Evolutionary conservation across 2,888 invertebrate species (phyloP), one percentile per base, ranked within the genome.

Genomic region (Pollenia griseotomentosa): DNA sequence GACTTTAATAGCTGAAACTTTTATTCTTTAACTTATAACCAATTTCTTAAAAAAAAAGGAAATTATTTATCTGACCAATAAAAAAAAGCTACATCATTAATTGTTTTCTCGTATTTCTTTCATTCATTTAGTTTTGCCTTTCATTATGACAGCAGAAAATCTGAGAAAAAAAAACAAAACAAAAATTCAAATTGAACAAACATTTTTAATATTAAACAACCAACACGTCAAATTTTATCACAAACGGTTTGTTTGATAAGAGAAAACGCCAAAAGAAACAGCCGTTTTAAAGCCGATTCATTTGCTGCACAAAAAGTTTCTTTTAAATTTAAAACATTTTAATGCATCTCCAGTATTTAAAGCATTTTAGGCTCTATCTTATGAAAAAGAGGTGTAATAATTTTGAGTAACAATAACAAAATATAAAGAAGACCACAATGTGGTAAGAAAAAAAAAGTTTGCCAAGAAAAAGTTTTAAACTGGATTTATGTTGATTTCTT

Each of bases 211-310:
- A 83, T 77, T 71, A 82, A 70, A 83, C 81, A 81, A 46, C 73
- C 88, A 86, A 83, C 83, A 83, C 89, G 86, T 86, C 90, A 89
- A 89, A 85, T 89, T 88, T 90, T 91, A 91, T 91, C 91, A 90
- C 89, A 90, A 90, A 89, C 89, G 89, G 75, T 86, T 90, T 85
- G 82, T 79, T 88, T 89, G 91, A 91, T 91, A 91, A 91, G 90
- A 91, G 90, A 90, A 88, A 82, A 87, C 88, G 90, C 89, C 90
- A 85, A 78, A 68, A 68, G 78, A 68, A 84, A 78, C 57, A 66
- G 74, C 59, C 66, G 59, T 63, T 40, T 70, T 70, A 19, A 53
- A 77, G 23, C 44, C 66, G 66, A 55, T 78, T 66, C 42, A 61
- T 79, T 79, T 51, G 70, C 79, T 42, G 59, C 8, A 16, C 16